Evolutionary conservation across 2,888 invertebrate species (phyloP).

Genomic region (Lepidonotus clava): DNA sequence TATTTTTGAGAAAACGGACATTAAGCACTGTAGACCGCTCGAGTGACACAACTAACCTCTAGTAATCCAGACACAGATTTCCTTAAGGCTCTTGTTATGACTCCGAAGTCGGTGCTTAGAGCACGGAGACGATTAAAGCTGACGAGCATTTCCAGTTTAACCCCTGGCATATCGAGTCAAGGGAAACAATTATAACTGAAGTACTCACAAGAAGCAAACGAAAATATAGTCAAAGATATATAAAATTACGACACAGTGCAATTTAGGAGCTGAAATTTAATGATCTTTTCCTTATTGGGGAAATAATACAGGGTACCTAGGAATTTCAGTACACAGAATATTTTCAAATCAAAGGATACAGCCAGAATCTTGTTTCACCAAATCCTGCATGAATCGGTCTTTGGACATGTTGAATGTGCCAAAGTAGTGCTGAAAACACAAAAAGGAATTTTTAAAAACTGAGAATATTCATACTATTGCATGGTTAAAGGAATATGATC

Average conservation of each 20-base stretch:
- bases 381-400: constrained; percentile 58
- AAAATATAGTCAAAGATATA: background rate
- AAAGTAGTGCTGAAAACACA: constrained; percentile 62
- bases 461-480: background rate
- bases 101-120: constrained; percentile 38
- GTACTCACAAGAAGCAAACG: background rate
- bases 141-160: constrained; percentile 43
- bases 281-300: too few relatives aligned
- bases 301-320: background rate
- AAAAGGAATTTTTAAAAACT: background rate
- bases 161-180: constrained; percentile 55
- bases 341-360: constrained; percentile 25
- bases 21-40: background rate
- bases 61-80: constrained; percentile 55
- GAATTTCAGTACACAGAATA: background rate
- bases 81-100: constrained; percentile 54
- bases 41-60: constrained; percentile 54
- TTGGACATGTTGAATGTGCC: constrained; percentile 60
- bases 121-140: constrained; percentile 61
- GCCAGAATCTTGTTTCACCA: constrained; percentile 54
- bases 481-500: background rate
- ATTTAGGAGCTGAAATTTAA: too few relatives aligned
- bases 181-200: constrained; percentile 1
- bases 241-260: too few relatives aligned
- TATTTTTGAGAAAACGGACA: too few relatives aligned